Base-by-base conservation (phyloP, 1,140 invertebrate genomes). In the Grapholita molesta region DNA sequence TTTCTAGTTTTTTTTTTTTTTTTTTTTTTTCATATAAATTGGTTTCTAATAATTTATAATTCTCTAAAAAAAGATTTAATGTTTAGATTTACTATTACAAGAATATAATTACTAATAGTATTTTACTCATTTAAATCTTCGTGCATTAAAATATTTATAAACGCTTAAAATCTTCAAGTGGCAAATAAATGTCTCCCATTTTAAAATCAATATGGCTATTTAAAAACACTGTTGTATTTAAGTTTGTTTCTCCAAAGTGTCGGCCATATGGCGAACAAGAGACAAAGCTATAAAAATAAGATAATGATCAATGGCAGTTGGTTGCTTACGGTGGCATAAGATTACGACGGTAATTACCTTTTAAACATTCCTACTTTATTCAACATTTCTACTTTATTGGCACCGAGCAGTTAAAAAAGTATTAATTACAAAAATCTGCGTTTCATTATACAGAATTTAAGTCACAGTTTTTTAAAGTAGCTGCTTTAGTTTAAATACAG, bases 371-470 rank as follows among this genome's bases (percentile, higher is more conserved):
- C 12, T 53, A 9, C 52, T 61, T 61, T 30, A 61, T 61, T 61
- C 15, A 61, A 48, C 42, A 48, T 21, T 21, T 48, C 35, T 38
- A 38, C 35, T 38, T 48, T 48, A 48, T 48, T 48, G 8, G 15
- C 42, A 35, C 64, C 71, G 70, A 78, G 70, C 69, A 32, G 64
- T 53, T 68, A 65, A 72, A 78, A 79, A 77, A 72, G 75, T 70
- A 38, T 24, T 67, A 71, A 75, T 75, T 79, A 68, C 30, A 61
- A 66, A 66, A 48, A 48, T 48, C 42, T 48, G 42, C 42, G 42
- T 21, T 48, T 48, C 21, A 48, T n/a, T 21, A 48, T 48, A 21
- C 7, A 24, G 30, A 73, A 78, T 76, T 76, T 55, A 69, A 24
- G 33, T 66, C 71, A 78, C n/a, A 15, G 6, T 38, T 15, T 38